Evolutionary conservation across 2,113 vertebrate species (phyloP), one percentile per base, ranked within the genome.

Genomic region (Callocephalon fimbriatum): DNA sequence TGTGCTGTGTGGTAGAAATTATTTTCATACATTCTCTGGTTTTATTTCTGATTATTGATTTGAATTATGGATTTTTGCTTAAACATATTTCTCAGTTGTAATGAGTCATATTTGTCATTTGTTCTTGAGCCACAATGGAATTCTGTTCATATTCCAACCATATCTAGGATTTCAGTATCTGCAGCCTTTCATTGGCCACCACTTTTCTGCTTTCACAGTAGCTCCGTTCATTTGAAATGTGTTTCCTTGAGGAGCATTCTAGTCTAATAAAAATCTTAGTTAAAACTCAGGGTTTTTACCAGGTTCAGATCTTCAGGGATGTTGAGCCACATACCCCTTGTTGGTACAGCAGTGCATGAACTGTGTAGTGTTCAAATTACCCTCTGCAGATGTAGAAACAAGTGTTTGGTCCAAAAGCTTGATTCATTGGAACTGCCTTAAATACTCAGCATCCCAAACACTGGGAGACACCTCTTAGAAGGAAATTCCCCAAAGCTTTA

Each of bases 11-110:
- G 12, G 27, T 9, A 80, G 18, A 82, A 94, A 62, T 56, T 58
- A 27, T 72, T 90, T 94, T 44, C 31, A 13, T 22, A 35, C 8
- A 15, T 80, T 56, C 32, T 19, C 21, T 71, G 29, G 21, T 40
- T 90, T 85, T 93, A 45, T 40, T 91, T 84, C 51, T 86, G 29
- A 68, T 85, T 88, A 83, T 92, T 94, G 20, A 42, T 71, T 86
- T 63, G 21, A 92, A 79, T 58, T 58, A 58, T 38, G 23, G 29
- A 42, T 80, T 90, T 92, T 92, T 44, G 4, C 35, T 86, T 86
- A 54, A 77, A 86, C 12, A 14, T 74, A 44, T 84, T 9, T 54
- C 45, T 74, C 3, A 9, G 18, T 18, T 71, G 6, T 67, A 86
- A 84, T 74, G 29, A 86, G 23, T 63, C 23, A 7, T 56, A 67